Conservation (phyloP, 1,140 invertebrate species). For the Epicauta chinensis region DNA sequence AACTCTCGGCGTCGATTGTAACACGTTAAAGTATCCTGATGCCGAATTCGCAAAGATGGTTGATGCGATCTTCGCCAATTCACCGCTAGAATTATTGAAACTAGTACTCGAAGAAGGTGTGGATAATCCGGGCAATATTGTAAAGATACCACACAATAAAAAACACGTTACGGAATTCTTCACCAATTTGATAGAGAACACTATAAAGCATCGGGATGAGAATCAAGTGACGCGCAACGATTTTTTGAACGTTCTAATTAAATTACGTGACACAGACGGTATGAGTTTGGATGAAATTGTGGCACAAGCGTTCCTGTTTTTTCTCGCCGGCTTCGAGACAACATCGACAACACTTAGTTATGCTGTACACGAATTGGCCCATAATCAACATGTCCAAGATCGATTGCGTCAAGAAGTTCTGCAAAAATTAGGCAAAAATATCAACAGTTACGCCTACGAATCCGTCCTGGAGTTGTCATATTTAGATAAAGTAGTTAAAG, state of each 20-base stretch:
- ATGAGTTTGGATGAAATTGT: slow-evolving; percentile 53
- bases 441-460: too few species aligned
- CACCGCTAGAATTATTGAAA: too few species aligned
- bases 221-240: too few species aligned
- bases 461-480: too few species aligned
- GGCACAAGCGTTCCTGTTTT: slow-evolving; percentile 50
- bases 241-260: not conserved
- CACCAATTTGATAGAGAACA: not conserved
- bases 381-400: slow-evolving; percentile 57
- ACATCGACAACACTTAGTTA: slow-evolving; percentile 19
- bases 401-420: slow-evolving; percentile 59
- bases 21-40: slow-evolving; percentile 40
- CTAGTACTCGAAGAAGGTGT: too few species aligned
- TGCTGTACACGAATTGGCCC: slow-evolving; percentile 52
- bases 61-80: slow-evolving; percentile 27
- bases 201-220: too few species aligned
- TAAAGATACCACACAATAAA: slow-evolving; percentile 20
- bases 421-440: too few species aligned
- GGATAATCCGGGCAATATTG: too few species aligned
- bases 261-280: not conserved
- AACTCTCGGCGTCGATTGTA: slow-evolving; percentile 44
- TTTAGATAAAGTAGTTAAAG: too few species aligned
- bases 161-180: slow-evolving; percentile 25
- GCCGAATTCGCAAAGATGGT: slow-evolving; percentile 43
- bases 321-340: slow-evolving; percentile 14